Base-by-base conservation (phyloP, 1,140 invertebrate species). In the Psix sp. region DNA sequence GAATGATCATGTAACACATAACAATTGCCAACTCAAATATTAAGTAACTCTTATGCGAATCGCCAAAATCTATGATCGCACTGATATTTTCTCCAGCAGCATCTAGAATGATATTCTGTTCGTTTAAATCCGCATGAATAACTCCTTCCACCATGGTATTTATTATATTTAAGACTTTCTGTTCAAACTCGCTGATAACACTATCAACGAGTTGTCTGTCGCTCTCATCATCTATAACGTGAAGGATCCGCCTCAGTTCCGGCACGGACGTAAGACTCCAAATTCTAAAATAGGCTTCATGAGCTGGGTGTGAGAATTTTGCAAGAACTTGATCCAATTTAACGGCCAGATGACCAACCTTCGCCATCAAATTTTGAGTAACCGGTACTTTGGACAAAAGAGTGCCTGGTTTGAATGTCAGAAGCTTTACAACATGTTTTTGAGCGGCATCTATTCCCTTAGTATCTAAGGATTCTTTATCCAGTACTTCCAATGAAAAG, bases 71-170 rank as follows among this genome's bases (percentile, higher is more conserved):
- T 6, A 98, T 90, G 17, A 97, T 84, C 21, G 77, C 89, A 72
- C 77, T 33, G 3, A 87, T 48, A 3, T 77, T 59, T 24, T 80
- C 80, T 5, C 82, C 83, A 0, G 82, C 77, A 1, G 79, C 29
- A 36, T 82, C 85, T 0, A 95, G 91, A 0, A 97, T 79, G 10
- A 97, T 90, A 85, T 98, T 98, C 78, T 95, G 93, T 77, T 97
- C 95, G 79, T 97, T 97, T 21, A 95, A 52, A 52, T 72, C 96
- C 2, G 95, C 96, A 78, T 97, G 96, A 56, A 98, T 93, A 9
- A 95, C 88, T 33, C 94, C 94, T 83, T 87, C 89, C 45, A 91
- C 90, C 17, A 96, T 82, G 1, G 88, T 83, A 0, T 89, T 76
- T 2, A 88, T 80, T 1, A 86, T 79, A 1, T 88, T 86, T 0